Conservation (phyloP, 2,888 invertebrate genomes). For the Vannuccia rotundouncinata region DNA sequence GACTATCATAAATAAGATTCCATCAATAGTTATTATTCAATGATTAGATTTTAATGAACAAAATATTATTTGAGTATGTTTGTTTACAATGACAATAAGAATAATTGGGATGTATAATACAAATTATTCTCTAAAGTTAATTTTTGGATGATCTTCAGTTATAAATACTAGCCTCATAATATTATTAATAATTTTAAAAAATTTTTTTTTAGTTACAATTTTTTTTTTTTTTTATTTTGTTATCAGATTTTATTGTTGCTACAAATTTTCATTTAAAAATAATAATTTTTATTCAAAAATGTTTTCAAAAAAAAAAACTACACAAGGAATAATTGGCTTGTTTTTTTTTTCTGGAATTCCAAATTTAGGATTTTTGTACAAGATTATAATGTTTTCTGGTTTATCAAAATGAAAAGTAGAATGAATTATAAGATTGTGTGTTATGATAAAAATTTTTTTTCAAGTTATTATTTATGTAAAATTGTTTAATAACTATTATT, state of each 20-base stretch:
- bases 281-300: neutral
- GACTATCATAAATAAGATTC: neutral
- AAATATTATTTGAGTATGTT: neutral
- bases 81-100: neutral
- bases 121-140: neutral
- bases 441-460: neutral
- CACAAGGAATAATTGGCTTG: neutral
- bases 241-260: neutral
- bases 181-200: neutral
- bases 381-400: neutral
- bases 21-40: neutral
- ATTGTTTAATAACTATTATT: neutral
- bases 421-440: neutral
- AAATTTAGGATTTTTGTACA: neutral
- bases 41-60: neutral
- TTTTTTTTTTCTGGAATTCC: neutral
- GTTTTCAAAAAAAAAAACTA: slow-evolving; percentile 42
- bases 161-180: neutral
- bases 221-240: neutral
- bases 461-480: neutral
- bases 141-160: neutral
- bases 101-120: neutral
- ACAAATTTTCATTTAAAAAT: neutral
- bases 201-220: neutral
- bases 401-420: neutral